phyloP scores from a whole-genome alignment of 2,113 vertebrate genomes.

The Tamias sibiricus region DNA sequence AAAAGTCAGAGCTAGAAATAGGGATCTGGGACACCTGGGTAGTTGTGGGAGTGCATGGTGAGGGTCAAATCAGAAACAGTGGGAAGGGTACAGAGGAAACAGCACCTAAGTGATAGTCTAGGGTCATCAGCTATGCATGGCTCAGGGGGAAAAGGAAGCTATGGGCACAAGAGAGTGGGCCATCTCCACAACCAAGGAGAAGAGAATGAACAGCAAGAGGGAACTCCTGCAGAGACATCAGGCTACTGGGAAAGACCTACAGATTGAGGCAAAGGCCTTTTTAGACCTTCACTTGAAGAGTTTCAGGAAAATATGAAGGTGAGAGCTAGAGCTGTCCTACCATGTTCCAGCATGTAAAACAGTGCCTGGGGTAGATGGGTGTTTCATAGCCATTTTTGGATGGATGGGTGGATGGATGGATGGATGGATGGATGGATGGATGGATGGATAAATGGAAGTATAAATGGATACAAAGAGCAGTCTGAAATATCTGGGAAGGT shows the following conservation, averaged over 20 bases:
- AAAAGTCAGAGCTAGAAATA: background rate
- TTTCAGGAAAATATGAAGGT: background rate
- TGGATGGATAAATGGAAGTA: background rate
- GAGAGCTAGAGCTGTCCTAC: background rate
- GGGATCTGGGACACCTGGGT: fast-evolving
- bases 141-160: background rate
- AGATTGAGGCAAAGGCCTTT: background rate
- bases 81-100: background rate
- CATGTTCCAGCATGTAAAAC: background rate
- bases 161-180: background rate
- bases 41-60: fast-evolving
- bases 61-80: background rate
- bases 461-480: background rate
- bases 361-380: background rate
- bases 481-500: background rate
- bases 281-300: background rate
- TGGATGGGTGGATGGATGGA: no score
- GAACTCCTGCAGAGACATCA: background rate
- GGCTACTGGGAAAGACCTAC: background rate
- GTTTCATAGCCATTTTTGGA: background rate
- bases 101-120: no score
- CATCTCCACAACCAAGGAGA: background rate
- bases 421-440: background rate
- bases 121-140: background rate
- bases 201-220: background rate